Base-by-base conservation (phyloP, 2,888 invertebrate genomes). In the Apomyelois bistriatella region DNA sequence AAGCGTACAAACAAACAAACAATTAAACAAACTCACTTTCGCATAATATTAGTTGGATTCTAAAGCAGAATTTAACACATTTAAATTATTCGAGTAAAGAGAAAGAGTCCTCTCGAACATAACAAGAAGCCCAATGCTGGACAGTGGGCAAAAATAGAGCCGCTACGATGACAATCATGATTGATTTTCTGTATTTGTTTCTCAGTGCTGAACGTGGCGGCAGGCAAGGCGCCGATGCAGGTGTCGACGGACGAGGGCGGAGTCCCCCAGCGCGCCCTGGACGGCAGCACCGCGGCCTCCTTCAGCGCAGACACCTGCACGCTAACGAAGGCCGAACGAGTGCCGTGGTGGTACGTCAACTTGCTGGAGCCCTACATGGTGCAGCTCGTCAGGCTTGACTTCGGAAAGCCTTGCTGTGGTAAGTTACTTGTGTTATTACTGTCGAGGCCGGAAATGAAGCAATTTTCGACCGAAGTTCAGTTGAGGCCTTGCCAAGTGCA, bases 281-380 rank as follows among this genome's bases (percentile, higher is more conserved):
- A 98, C 74, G 97, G 97, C 43, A 97, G 97, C 77, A 97, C 97
- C 6, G 94, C 96, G 13, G 93, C 94, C 36, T 93, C 94, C 74
- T 97, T 95, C 89, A 96, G 92, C 69, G 82, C 94, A 1, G 96
- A 96, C 62, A 97, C 97, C 1, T 98, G 98, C 82, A 96, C 97
- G 0, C 92, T 97, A 48, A 97, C 97, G 0, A 95, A 94, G 80
- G 79, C 94, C 0, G 97, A 97, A 80, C 88, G 94, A n/a, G 93
- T 94, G 28, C 97, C 97, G 1, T 97, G 97, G 97, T 98, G 97
- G 97, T 98, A 98, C 85, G 97, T 98, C 67, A 98, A 98, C 84
- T 92, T 98, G 0, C 91, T 98, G 58, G 98, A 98, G 76, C 97
- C 98, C 0, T 98, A 98, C 81, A 97, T 98, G 97, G 97, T 98